A percentile compares a stretch with the other conserved stretches of the same genome.
Conservation (phyloP, 2,113 vertebrate genomes). For the Aepyceros melampus region DNA sequence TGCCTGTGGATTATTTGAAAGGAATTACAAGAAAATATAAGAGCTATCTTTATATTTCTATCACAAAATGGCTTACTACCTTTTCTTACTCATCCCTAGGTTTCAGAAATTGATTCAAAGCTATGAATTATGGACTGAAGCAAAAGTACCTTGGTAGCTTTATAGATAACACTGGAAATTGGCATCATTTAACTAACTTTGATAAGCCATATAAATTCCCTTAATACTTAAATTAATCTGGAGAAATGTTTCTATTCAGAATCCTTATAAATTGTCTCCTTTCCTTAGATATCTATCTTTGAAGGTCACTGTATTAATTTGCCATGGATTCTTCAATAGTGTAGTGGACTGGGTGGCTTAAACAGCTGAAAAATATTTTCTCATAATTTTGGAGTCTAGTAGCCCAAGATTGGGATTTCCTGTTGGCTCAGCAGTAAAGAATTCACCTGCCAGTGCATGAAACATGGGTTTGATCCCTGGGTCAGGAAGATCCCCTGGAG, state of each 20-base stretch:
- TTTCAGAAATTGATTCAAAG: slow-evolving; percentile 12
- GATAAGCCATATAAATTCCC: background rate
- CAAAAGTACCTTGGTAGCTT: background rate
- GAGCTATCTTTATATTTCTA: background rate
- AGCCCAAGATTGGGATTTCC: background rate
- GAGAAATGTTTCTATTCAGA: background rate
- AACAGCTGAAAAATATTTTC: background rate
- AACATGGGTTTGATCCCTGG: background rate
- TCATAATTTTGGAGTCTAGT: background rate
- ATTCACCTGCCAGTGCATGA: background rate
- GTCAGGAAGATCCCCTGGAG: background rate
- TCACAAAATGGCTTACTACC: background rate
- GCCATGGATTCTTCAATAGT: background rate
- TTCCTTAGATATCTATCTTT: background rate
- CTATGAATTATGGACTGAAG: background rate
- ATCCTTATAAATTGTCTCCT: background rate
- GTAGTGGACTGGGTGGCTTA: background rate
- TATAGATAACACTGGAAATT: background rate
- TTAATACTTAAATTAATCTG: background rate
- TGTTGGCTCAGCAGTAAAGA: background rate
- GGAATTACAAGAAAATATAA: background rate
- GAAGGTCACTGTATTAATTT: background rate
- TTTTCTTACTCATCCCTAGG: background rate
- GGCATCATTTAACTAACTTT: background rate
- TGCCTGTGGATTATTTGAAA: background rate